A percentile compares a stretch with the other conserved stretches of the same genome.
phyloP scores from a whole-genome alignment of 2,113 vertebrate species.

The Vombatus ursinus region DNA sequence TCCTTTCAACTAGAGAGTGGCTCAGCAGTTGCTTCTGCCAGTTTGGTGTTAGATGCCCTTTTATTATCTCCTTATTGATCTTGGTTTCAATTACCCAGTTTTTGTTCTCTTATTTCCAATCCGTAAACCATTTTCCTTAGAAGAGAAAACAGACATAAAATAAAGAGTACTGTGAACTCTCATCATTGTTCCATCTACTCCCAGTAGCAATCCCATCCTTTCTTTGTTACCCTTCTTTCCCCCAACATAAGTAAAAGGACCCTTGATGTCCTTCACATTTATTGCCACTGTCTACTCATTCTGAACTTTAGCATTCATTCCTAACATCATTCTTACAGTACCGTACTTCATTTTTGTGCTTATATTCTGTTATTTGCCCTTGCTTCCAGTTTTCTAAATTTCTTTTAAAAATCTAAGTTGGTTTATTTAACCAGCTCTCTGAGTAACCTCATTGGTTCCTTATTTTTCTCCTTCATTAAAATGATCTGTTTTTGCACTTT shows the following conservation, averaged over 20 bases:
- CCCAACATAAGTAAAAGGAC: not conserved
- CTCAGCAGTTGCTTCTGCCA: not conserved
- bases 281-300: not conserved
- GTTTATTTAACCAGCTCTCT: not conserved
- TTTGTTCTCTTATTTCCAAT: not conserved
- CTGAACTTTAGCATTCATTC: not conserved
- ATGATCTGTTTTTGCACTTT: not conserved
- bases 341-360: not conserved
- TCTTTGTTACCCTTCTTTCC: not conserved
- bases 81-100: not conserved
- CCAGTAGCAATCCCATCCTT: not conserved
- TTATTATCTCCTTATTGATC: not conserved
- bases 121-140: not conserved
- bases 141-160: not conserved
- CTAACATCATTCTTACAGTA: not conserved
- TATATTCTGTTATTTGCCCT: not conserved
- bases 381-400: not conserved
- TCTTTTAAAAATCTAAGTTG: not conserved
- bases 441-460: not conserved
- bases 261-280: not conserved
- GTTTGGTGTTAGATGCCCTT: not conserved
- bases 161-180: not conserved
- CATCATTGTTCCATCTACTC: not conserved
- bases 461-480: not conserved
- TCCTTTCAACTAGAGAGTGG: not conserved